Percentiles rank a stretch among this genome's conserved stretches.
Evolutionary conservation across 2,797 vertebrate species (phyloP).

Genomic region (Eulemur rubriventer): DNA sequence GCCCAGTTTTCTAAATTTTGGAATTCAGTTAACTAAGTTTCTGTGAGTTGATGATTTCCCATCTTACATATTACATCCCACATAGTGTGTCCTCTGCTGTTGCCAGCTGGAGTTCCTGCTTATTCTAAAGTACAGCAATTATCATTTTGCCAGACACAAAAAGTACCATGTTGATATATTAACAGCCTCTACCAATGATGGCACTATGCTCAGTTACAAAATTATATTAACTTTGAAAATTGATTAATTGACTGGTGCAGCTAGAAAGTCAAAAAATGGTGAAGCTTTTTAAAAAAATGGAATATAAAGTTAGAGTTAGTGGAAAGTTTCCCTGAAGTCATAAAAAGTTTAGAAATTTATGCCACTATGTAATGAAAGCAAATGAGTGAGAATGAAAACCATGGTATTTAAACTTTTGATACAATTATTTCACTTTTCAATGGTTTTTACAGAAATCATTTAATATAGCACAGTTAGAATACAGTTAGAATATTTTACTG

Average conservation of each 20-base stretch:
- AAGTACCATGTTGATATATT: not conserved
- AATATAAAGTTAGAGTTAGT: constrained; percentile 27
- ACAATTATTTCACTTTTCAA: not conserved
- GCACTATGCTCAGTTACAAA: not conserved
- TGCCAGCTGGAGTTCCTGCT: not conserved
- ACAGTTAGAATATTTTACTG: not conserved
- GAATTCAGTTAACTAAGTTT: not conserved
- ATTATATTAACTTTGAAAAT: not conserved
- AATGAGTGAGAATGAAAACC: not conserved
- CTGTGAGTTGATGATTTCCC: not conserved
- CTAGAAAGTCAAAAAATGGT: not conserved
- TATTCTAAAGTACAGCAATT: not conserved
- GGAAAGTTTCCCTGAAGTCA: not conserved
- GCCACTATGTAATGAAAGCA: not conserved
- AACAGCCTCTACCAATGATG: not conserved
- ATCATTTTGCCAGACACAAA: not conserved
- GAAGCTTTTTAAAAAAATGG: not conserved
- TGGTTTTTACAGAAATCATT: not conserved
- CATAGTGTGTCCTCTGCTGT: not conserved
- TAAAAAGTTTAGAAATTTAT: constrained; percentile 38
- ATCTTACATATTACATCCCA: too few species aligned
- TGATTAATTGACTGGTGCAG: not conserved
- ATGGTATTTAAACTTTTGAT: not conserved
- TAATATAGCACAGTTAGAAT: constrained; percentile 16
- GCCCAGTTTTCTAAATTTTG: not conserved